Percentiles rank a stretch among this genome's conserved stretches.
Evolutionary conservation across 2,113 vertebrate genomes (phyloP).

Genomic region (Oceanodroma tethys): DNA sequence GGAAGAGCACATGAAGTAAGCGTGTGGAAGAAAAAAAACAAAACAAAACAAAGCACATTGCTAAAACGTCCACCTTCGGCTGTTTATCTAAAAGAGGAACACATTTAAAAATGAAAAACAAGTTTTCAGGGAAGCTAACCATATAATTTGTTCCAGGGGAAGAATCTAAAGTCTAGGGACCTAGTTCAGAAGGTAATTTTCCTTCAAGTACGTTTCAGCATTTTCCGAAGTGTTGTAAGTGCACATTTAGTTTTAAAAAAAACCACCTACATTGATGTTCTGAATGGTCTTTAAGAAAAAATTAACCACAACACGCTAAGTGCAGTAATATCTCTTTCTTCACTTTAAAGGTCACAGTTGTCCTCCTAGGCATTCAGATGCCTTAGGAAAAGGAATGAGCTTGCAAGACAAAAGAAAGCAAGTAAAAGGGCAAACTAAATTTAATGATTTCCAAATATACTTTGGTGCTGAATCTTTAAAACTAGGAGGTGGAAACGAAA

Average conservation of each 20-base stretch:
- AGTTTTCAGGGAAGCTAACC: neutral
- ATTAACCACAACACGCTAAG: neutral
- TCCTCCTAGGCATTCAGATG: neutral
- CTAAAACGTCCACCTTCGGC: neutral
- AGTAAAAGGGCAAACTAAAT: neutral
- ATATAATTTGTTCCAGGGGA: neutral
- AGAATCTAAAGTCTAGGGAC: neutral
- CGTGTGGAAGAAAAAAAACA: neutral
- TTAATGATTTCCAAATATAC: conserved; percentile 6
- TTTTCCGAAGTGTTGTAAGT: neutral
- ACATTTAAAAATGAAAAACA: neutral
- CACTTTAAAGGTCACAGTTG: conserved; percentile 20
- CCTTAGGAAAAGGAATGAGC: neutral
- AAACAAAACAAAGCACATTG: neutral
- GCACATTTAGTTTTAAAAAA: neutral
- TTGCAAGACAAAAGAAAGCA: conserved; percentile 7
- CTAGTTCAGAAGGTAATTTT: neutral
- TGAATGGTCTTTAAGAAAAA: neutral
- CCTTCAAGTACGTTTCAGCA: neutral
- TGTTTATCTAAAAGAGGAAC: neutral
- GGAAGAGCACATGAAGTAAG: neutral
- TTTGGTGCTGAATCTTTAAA: neutral
- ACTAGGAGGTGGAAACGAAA: neutral
- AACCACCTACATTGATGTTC: neutral
- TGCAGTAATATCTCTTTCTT: neutral